Conservation (phyloP, 2,888 invertebrate genomes). For the Tachina grossa region DNA sequence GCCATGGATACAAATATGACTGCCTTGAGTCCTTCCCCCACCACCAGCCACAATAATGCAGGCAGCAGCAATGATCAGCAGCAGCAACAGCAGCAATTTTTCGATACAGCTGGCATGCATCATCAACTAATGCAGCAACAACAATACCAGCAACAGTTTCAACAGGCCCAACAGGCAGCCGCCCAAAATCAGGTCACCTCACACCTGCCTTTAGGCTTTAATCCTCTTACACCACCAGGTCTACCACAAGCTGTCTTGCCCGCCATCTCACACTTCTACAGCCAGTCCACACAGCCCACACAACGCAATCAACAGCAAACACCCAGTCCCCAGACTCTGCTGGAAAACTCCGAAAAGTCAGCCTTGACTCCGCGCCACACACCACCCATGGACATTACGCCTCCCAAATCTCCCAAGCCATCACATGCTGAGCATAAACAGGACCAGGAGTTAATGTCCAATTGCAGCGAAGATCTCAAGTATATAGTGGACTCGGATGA, state of each 20-base stretch:
- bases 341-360: conserved; percentile 74
- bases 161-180: conserved; percentile 74
- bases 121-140: conserved; percentile 75
- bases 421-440: conserved; percentile 73
- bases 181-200: conserved; percentile 73
- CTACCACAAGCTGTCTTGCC: conserved; percentile 81
- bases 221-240: conserved; percentile 86
- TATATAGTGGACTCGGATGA: conserved; percentile 80
- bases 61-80: conserved; percentile 73
- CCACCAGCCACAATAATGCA: conserved; percentile 74
- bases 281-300: conserved; percentile 51
- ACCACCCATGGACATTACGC: conserved; percentile 82
- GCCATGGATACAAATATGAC: conserved; percentile 77
- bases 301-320: conserved; percentile 70
- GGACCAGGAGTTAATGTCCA: conserved; percentile 80
- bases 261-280: conserved; percentile 77
- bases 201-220: conserved; percentile 84
- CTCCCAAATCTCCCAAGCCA: conserved; percentile 81
- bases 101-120: conserved; percentile 73
- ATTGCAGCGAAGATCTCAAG: conserved; percentile 81
- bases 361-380: conserved; percentile 79
- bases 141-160: conserved; percentile 75
- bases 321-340: conserved; percentile 76
- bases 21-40: conserved; percentile 79
- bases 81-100: conserved; percentile 71